Evolutionary conservation across 2,888 invertebrate genomes (phyloP), one percentile per base, ranked within the genome.

Genomic region (Macropis europaea): DNA sequence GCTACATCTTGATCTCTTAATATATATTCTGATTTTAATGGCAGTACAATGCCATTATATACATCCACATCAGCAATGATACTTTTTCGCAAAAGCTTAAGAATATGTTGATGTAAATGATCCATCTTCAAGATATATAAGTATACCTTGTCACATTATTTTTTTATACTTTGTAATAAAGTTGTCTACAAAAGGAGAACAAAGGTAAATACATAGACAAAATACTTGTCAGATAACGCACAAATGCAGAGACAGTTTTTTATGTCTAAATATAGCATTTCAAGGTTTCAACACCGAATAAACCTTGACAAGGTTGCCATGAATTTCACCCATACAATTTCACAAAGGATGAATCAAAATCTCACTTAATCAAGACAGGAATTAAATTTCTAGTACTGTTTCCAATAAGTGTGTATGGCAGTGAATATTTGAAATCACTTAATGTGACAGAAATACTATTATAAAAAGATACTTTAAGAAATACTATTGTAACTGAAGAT

Each of bases 11-110:
- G 76, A n/a, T 82, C 73, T 36, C 52, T 77, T 61, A 89, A 77
- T 45, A 89, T 86, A 13, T 77, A 80, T 32, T 85, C 82, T 4
- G 69, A 62, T 6, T 59, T 74, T 34, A 89, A 61, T n/a, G 82
- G 79, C 30, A 73, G 24, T 52, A 89, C 70, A 22, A 89, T 82
- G 2, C 83, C 84, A 78, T 89, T 89, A 38, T 82, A 56, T 6
- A 89, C 84, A 76, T 89, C 84, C 17, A 89, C 54, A 71, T 89
- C 88, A 22, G 82, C 79, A 13, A 85, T 56, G 53, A 89, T 83
- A 32, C 62, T 73, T 2, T 53, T 71, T 19, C 81, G 74, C 42
- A 85, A 62, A 15, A 43, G 66, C 40, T 9, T 60, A 15, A 89
- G 80, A 57, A 89, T 83, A 9, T 86, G 74, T 57, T 68, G 50